A percentile compares a stretch with the other conserved stretches of the same genome.
phyloP scores from a whole-genome alignment of 2,113 vertebrate species.

The Epinephelus lanceolatus region DNA sequence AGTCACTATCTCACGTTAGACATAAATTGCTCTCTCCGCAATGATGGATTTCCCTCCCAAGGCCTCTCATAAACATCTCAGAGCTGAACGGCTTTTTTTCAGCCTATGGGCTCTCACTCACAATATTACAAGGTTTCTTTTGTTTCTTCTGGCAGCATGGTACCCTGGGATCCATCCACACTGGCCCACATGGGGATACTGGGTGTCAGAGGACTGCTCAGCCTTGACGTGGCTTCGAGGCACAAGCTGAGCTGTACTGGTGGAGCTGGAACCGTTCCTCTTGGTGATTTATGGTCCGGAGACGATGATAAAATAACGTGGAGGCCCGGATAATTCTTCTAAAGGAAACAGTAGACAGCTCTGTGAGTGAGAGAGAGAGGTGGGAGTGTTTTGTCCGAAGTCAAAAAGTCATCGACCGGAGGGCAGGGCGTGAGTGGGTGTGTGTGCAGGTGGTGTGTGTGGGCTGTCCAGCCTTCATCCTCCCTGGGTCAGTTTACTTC shows the following conservation, averaged over 20 bases:
- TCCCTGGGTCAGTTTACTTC: constrained; percentile 73
- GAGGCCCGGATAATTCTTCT: constrained; percentile 51
- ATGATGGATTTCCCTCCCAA: constrained; percentile 80
- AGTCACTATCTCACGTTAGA: constrained; percentile 67
- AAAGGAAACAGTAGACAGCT: constrained; percentile 74
- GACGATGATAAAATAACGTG: constrained; percentile 69
- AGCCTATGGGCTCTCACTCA: constrained; percentile 70
- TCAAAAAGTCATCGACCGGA: constrained; percentile 52
- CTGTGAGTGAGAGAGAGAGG: constrained; percentile 37
- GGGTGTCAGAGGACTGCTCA: constrained; percentile 72
- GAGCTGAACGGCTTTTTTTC: constrained; percentile 45
- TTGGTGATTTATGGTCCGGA: constrained; percentile 78
- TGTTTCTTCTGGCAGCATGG: constrained; percentile 74
- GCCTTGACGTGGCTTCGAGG: constrained; percentile 75
- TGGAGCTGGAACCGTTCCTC: constrained; percentile 62
- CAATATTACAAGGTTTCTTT: constrained; percentile 79
- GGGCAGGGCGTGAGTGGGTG: constrained; percentile 73
- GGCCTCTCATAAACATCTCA: constrained; percentile 77
- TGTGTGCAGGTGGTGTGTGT: constrained; percentile 72
- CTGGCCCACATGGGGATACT: constrained; percentile 60
- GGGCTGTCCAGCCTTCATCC: constrained; percentile 60
- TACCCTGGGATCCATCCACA: constrained; percentile 62
- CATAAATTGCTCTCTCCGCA: constrained; percentile 69
- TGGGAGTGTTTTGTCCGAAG: constrained; percentile 53
- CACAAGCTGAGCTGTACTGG: constrained; percentile 57